Evolutionary conservation across 1,140 invertebrate genomes (phyloP), one percentile per base, ranked within the genome.

Genomic region (Ladona fulva): DNA sequence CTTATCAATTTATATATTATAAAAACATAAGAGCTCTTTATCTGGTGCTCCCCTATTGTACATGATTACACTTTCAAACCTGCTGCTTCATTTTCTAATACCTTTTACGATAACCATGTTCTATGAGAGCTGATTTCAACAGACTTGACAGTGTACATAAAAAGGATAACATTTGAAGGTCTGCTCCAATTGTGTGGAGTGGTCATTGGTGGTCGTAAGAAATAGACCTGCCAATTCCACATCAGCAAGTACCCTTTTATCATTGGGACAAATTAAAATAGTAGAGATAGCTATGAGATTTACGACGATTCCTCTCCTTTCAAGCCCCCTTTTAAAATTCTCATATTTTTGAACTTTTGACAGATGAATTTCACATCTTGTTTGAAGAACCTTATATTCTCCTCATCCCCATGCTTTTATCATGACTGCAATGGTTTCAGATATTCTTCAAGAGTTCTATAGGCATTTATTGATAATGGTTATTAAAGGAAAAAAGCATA

Each of bases 261-360:
- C 52, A 66, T 66, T 66, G 52, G 52, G 52, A 66, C 52, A 66
- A 66, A 66, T 66, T 66, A 66, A 66, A 66, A 66, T 66, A 66
- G 52, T 66, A 66, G 52, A 66, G 14, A 19, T 66, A 66, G 52
- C 52, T 19, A 66, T 66, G 52, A 66, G 52, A 66, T 66, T 66
- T 66, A 66, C 14, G 52, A 66, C 16, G 12, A 66, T 66, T 66
- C 52, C 52, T 66, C 44, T 52, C 44, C 44, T 66, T 12, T 66
- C 52, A 66, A 19, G 52, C 16, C 52, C 52, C 52, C 3, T 66
- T 66, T 66, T 66, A 66, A 66, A 66, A 66, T 66, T 66, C 52
- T 66, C 52, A 66, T 66, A 66, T 66, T 66, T 66, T 66, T 66
- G 52, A 66, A 66, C 52, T 66, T 66, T 66, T 66, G 52, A 66